A percentile compares a stretch with the other conserved stretches of the same genome.
Conservation (phyloP, 2,888 invertebrate species). For the Hemithea aestivaria region DNA sequence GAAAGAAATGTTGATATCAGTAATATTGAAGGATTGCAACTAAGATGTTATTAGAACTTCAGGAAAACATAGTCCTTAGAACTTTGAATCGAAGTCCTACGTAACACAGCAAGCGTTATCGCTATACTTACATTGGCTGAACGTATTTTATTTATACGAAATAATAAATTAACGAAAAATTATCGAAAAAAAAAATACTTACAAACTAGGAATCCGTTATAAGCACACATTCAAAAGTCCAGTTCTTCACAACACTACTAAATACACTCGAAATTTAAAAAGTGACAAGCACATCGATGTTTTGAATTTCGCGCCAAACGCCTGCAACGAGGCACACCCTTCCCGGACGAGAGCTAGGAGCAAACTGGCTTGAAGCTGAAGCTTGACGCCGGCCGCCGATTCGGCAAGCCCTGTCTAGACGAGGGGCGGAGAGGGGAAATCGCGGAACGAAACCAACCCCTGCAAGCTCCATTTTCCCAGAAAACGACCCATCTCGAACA, state of each 20-base stretch:
- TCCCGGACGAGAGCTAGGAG: slow-evolving; percentile 39
- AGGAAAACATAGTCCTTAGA: too few relatives aligned
- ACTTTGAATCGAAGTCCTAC: too few relatives aligned
- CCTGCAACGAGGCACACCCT: slow-evolving; percentile 37
- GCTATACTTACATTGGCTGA: too few relatives aligned
- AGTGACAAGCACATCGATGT: slow-evolving; percentile 32
- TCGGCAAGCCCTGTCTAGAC: slow-evolving; percentile 56
- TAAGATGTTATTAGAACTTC: too few relatives aligned
- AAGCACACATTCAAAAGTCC: slow-evolving; percentile 1
- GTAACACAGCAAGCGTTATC: too few relatives aligned
- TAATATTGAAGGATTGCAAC: too few relatives aligned
- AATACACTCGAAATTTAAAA: slow-evolving; percentile 25
- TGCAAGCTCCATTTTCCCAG: slow-evolving; percentile 55
- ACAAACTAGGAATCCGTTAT: slow-evolving; percentile 5
- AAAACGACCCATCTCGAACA: slow-evolving; percentile 53
- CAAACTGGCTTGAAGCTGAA: slow-evolving; percentile 48
- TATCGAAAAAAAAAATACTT: slow-evolving; percentile 2
- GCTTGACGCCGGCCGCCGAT: slow-evolving; percentile 13
- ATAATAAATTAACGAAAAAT: neutral
- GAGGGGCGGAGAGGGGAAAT: slow-evolving; percentile 41
- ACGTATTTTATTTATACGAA: too few relatives aligned
- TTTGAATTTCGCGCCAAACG: slow-evolving; percentile 62
- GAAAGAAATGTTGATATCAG: too few relatives aligned
- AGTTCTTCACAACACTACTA: slow-evolving; percentile 29
- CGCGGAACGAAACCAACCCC: slow-evolving; percentile 41